A percentile compares a stretch with the other conserved stretches of the same genome.
Conservation (phyloP, 2,888 invertebrate genomes). For the Augochlorella aurata region DNA sequence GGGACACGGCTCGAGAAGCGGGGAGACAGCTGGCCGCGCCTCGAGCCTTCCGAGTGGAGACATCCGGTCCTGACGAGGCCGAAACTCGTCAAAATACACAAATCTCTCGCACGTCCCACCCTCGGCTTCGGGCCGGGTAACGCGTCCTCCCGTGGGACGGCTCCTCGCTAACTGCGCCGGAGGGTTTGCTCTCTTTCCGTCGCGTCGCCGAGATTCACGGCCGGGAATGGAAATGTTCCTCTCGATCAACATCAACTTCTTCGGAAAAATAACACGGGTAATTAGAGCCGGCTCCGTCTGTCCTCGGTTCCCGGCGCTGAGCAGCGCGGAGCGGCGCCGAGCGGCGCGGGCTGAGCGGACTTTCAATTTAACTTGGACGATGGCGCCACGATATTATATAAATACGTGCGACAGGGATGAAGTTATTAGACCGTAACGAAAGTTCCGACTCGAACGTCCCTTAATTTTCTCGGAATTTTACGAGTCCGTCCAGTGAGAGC, state of each 20-base stretch:
- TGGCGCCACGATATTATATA: constrained; percentile 6
- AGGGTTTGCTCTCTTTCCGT: constrained; percentile 49
- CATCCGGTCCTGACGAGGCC: constrained; percentile 77
- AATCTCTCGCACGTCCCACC: constrained; percentile 70
- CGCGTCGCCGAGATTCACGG: constrained; percentile 38
- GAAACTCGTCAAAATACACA: constrained; percentile 80
- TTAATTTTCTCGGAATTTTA: neutral
- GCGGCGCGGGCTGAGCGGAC: neutral
- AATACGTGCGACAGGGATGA: constrained; percentile 1
- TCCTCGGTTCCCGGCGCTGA: neutral
- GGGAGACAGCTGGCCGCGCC: constrained; percentile 76
- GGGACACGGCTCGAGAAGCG: constrained; percentile 39
- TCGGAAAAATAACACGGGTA: constrained; percentile 62
- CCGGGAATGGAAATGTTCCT: constrained; percentile 52
- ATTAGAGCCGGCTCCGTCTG: constrained; percentile 54
- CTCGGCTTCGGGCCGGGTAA: constrained; percentile 32
- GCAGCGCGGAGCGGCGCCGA: neutral
- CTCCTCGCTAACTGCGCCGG: constrained; percentile 39
- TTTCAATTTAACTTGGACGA: constrained; percentile 9
- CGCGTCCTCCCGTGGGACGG: constrained; percentile 39
- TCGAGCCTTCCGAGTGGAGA: constrained; percentile 75
- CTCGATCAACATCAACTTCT: constrained; percentile 65
- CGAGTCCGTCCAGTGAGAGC: neutral
- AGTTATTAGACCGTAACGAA: neutral
- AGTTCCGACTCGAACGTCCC: constrained; percentile 5